These are phyloP conservation scores for Bujurquina vittata DNA, from an alignment of 2,113 vertebrate species.

Conservation along the genomic window DNA sequence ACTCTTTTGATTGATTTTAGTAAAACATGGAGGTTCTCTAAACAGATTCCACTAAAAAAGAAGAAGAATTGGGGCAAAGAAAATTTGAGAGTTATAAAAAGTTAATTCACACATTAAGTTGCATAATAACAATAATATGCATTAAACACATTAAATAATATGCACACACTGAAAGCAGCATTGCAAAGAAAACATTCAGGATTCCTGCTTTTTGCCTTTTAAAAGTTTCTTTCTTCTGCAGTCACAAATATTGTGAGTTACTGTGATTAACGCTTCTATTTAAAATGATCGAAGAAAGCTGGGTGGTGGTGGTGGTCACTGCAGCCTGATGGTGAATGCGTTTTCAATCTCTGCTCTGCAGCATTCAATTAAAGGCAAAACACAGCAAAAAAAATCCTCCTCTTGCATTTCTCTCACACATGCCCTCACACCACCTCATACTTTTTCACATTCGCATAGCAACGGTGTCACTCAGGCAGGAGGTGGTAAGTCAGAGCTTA, in stretches of 20 bases:
- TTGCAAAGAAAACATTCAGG: neutral
- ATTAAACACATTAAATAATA: too few species aligned
- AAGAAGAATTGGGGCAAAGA: too few species aligned
- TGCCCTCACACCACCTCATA: neutral
- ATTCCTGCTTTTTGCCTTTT: neutral
- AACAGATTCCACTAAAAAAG: too few species aligned
- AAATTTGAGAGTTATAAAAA: too few species aligned
- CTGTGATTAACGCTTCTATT: neutral
- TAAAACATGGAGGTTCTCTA: too few species aligned
- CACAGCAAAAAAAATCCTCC: neutral
- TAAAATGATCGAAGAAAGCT: neutral
- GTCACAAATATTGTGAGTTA: neutral
- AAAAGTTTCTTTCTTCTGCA: neutral
- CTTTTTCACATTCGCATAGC: neutral
- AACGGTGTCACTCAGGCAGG: neutral
- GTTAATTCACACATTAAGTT: too few species aligned
- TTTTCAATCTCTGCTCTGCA: neutral
- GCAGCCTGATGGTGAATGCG: neutral
- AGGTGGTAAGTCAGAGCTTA: conserved; percentile 13
- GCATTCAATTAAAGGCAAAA: neutral
- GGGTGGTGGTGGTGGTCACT: too few species aligned
- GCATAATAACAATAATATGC: too few species aligned
- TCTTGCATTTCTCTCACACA: neutral
- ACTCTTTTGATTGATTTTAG: too few species aligned
- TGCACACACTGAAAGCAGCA: neutral